Conservation (phyloP, 2,113 vertebrate genomes). For the Penelope pileata region DNA sequence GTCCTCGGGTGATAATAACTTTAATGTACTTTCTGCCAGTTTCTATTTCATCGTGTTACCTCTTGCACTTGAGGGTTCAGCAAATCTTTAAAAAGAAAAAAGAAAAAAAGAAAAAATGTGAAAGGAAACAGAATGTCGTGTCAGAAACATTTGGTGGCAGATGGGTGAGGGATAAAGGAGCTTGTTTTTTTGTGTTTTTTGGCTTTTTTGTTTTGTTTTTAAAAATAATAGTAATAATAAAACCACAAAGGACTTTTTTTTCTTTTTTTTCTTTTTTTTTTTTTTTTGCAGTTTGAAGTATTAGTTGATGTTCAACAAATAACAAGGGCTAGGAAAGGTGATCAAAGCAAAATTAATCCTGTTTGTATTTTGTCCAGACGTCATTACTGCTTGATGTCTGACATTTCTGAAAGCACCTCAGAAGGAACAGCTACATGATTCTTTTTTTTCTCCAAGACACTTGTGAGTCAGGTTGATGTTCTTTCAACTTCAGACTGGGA, state of each 20-base stretch:
- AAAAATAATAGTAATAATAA: neutral
- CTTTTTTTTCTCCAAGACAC: neutral
- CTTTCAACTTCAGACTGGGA: neutral
- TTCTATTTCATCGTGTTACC: slow-evolving; percentile 42
- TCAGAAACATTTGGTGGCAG: neutral
- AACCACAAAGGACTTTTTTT: neutral
- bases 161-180: neutral
- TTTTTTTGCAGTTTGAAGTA: neutral
- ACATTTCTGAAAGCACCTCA: neutral
- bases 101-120: slow-evolving; percentile 22
- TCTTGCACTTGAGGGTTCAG: slow-evolving; percentile 21
- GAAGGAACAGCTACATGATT: neutral
- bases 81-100: neutral
- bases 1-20: slow-evolving; percentile 47
- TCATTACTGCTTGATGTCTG: slow-evolving; percentile 13
- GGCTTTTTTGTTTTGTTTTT: neutral
- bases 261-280: too few relatives aligned
- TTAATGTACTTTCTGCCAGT: slow-evolving; percentile 56
- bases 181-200: neutral
- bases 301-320: neutral
- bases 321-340: neutral
- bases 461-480: neutral
- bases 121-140: neutral
- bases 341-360: slow-evolving; percentile 21
- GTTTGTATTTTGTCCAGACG: neutral